Evolutionary conservation across 2,113 vertebrate species (phyloP), one percentile per base, ranked within the genome.

Genomic region (Centropristis striata): DNA sequence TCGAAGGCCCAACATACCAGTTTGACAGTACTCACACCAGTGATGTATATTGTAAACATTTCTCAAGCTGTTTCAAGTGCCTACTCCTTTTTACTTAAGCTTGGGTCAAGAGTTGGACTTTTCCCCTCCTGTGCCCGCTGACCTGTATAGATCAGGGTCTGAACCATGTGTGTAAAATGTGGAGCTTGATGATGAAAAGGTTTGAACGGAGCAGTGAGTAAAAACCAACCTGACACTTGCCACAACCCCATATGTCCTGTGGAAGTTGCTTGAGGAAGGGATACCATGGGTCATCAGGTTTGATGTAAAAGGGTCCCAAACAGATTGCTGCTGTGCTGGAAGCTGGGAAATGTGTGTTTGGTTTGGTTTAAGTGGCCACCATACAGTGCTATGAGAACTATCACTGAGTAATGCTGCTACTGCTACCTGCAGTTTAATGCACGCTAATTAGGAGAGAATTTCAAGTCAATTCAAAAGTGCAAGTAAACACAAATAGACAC

Each of bases 121-220:
- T 57, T 42, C 71, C 78, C n/a, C 81, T 71, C 27, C 49, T 53
- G 74, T 25, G 68, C 41, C 42, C 55, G 27, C 16, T 76, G 74
- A 88, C 71, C 71, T 80, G 51, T 57, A 57, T 8, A 41, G 63
- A 81, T 83, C 51, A 51, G 47, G 53, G 57, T 82, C 75, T 18
- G 46, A 61, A 28, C 20, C 73, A 72, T 16, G 23, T 51, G 59
- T 76, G 68, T 57, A 37, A 60, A 57, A 49, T 39, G 23, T 23
- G 32, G 14, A 15, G 66, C 73, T 44, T 71, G 70, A 83, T 71
- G 70, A 83, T 71, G 59, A 59, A 57, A 47, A 86, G 74, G 47
- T 79, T 72, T 57, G 37, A 75, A 21, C 8, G 46, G 66, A 42
- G 39, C 14, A 25, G 51, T 69, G 78, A 78, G 60, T n/a, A 51